Base-by-base conservation (phyloP, 2,888 invertebrate species). In the Stramonita haemastoma region DNA sequence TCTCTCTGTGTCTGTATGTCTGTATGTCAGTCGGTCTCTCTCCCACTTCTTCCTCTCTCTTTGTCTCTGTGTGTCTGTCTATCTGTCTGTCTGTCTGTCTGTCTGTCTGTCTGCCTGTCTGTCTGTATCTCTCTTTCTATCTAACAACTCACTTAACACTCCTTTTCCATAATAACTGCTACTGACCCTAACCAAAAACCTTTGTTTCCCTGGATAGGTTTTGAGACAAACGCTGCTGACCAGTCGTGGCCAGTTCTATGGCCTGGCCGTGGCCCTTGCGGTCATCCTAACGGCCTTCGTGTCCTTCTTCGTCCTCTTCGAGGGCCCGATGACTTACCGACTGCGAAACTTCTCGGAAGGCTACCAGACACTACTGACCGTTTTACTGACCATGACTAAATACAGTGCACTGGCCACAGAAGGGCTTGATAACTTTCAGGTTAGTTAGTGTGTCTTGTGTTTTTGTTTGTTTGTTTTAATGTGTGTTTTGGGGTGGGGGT, bases 241-340 rank as follows among this genome's bases (percentile, higher is more conserved):
- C 11, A 90, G 91, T 8, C 87, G 90, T 17, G 57, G 73, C 5
- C 84, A 89, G 19, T 86, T 93, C 77, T 22, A 89, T 0, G 87
- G 89, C 34, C 89, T 91, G 29, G 87, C 89, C 2, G 26, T 92
- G 26, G 89, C 89, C 26, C 81, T 91, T 0, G 73, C 87, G 11
- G 70, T 93, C 0, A 57, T 90, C 5, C 87, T 92, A 4, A 70
- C 88, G 8, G 90, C 92, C 0, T 93, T 91, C 90, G 90, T 90
- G 11, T 83, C 86, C 5, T 90, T 91, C 81, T 88, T 92, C 32
- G 88, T 90, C 77, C 70, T 91, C n/a, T 89, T 87, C n/a, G 83
- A 90, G 13, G 91, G 92, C 0, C 70, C 85, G 0, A 32, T 81
- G 1, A 89, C 83, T 73, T 86, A 85, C 60, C 81, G 66, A 17